Evolutionary conservation across 1,140 invertebrate genomes (phyloP), one percentile per base, ranked within the genome.

Genomic region (Heliconius hermathena): DNA sequence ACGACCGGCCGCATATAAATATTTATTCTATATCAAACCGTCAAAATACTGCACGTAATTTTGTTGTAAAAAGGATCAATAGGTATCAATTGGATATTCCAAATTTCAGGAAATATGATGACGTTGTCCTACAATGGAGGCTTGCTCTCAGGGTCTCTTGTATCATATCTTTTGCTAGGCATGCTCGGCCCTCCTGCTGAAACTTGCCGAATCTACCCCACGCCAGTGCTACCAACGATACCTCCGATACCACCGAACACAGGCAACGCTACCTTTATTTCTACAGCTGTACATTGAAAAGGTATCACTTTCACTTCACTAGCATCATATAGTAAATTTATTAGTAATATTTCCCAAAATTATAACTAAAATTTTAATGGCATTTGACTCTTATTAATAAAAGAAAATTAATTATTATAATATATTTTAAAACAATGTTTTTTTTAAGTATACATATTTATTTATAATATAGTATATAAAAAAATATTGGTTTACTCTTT

Each of bases 71-170:
- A 22, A n/a, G 9, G 8, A 57, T n/a, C 6, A 57, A 57, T 11
- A 22, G 9, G 9, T 8, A 57, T n/a, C 6, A 57, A 57, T 11
- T 9, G 9, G n/a, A 2, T 11, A 22, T 57, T 60, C 8, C 13
- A 66, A 84, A 76, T 92, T 94, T 74, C 95, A 96, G 98, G 98
- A 75, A 99, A 99, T 85, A 98, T 99, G 84, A 99, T 99, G 98
- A 99, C 98, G 0, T 87, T 99, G 0, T 98, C 97, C 0, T 99
- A 99, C 88, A 98, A 97, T 87, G 96, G 97, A 60, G 98, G 98
- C 2, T 94, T 99, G 38, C 97, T 98, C 1, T 95, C 96, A 3
- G 98, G 98, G 2, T 97, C 98, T 1, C 90, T 97, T 2, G 96
- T 98, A 70, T 98, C 98, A 1, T 99, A 98, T 86, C 94, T 98